Evolutionary conservation across 2,888 invertebrate species (phyloP), one percentile per base, ranked within the genome.

Genomic region (Diadegma fenestrale): DNA sequence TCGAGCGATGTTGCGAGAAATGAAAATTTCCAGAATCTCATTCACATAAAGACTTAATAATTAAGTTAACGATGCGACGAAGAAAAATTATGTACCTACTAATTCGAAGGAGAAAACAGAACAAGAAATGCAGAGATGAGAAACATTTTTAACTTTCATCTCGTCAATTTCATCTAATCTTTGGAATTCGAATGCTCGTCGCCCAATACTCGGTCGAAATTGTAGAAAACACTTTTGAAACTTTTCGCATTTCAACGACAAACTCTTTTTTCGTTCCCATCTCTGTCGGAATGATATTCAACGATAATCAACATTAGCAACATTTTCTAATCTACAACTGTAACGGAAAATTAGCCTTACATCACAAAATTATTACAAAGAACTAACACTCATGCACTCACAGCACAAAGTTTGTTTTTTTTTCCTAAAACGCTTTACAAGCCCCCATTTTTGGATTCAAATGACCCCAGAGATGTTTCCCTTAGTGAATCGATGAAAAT

Each of bases 281-380:
- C 51, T 66, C 64, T 14, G 64, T 37, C 48, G 76, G 64, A 76
- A 76, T 76, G 64, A 48, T 66, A 51, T 33, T 45, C 22, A 37
- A 33, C 48, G 51, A 76, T 54, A 51, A 64, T 33, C 51, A 37
- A 76, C 33, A 64, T 76, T 33, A 7, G 19, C 26, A 75, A 75
- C 43, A n/a, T 61, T 26, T 14, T n/a, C n/a, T 51, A 43, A 37
- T 61, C 48, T 66, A 77, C 45, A 72, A 80, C 58, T 54, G 19
- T 77, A 80, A 84, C 84, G 76, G 66, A 84, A 84, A 48, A 77
- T 73, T 64, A 72, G 37, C 17, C 30, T 45, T 75, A 75, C n/a
- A 26, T 61, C 22, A 75, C 30, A 63, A 75, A 63, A 63, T n/a
- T 33, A n/a, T 14, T 71, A 5, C 33, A 33, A 4, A 26, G 8